A percentile compares a stretch with the other conserved stretches of the same genome.
These are phyloP conservation scores for Monodelphis domestica DNA, from an alignment of 2,797 vertebrate species.

Conservation along the genomic window DNA sequence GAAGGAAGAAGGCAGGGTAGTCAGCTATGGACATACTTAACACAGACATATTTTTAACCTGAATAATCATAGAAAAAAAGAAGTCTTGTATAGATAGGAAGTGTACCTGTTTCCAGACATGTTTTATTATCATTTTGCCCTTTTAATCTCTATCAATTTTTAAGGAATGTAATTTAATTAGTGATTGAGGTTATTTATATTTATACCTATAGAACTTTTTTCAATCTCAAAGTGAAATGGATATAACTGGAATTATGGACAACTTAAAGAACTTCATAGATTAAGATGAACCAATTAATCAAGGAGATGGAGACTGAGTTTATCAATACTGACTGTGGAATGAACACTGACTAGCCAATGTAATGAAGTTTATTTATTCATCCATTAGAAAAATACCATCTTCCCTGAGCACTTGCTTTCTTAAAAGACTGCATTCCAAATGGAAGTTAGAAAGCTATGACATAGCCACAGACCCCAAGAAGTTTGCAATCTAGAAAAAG, in stretches of 20 bases:
- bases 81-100: neutral
- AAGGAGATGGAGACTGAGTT: neutral
- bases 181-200: neutral
- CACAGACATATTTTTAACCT: neutral
- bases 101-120: neutral
- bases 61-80: neutral
- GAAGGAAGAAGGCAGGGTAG: neutral
- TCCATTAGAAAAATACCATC: neutral
- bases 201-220: neutral
- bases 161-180: neutral
- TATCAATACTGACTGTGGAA: neutral
- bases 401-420: neutral
- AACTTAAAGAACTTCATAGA: neutral
- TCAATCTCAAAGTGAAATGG: neutral
- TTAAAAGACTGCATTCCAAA: neutral
- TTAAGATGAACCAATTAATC: neutral
- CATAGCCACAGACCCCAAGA: neutral
- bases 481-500: neutral
- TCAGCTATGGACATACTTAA: conserved; percentile 11
- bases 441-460: neutral
- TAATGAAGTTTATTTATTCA: neutral
- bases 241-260: neutral
- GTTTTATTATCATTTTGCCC: neutral
- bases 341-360: neutral
- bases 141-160: neutral